Conservation (phyloP, 1,140 invertebrate genomes). For the Dolichoris vasculosae region DNA sequence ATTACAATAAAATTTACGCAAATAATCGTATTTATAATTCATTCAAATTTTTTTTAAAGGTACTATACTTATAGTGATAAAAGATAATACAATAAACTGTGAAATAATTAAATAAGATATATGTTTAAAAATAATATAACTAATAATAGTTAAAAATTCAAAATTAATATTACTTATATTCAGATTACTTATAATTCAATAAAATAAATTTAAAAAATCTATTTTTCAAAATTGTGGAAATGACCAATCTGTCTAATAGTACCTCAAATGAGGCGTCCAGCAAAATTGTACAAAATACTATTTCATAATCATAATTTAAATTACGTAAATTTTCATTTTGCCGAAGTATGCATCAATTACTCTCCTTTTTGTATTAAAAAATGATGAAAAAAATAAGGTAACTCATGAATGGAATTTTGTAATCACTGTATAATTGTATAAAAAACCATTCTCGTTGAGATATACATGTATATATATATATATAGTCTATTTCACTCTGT, state of each 20-base stretch:
- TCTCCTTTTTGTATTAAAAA: not conserved
- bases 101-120: no score
- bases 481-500: constrained; percentile 45
- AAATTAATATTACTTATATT: no score
- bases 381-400: not conserved
- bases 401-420: not conserved
- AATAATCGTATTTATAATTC: no score
- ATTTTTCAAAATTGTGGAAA: no score
- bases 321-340: constrained; percentile 12
- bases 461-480: constrained; percentile 33
- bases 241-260: not conserved
- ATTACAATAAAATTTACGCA: no score
- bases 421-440: not conserved
- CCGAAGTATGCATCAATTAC: not conserved
- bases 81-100: no score
- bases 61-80: no score
- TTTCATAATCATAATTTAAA: constrained; percentile 25
- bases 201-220: no score
- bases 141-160: no score
- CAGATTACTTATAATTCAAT: no score
- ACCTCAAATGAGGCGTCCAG: not conserved
- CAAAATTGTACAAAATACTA: not conserved
- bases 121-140: no score
- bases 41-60: no score
- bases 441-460: not conserved